Conservation (phyloP, 2,113 vertebrate genomes). For the Empidonax alnorum region DNA sequence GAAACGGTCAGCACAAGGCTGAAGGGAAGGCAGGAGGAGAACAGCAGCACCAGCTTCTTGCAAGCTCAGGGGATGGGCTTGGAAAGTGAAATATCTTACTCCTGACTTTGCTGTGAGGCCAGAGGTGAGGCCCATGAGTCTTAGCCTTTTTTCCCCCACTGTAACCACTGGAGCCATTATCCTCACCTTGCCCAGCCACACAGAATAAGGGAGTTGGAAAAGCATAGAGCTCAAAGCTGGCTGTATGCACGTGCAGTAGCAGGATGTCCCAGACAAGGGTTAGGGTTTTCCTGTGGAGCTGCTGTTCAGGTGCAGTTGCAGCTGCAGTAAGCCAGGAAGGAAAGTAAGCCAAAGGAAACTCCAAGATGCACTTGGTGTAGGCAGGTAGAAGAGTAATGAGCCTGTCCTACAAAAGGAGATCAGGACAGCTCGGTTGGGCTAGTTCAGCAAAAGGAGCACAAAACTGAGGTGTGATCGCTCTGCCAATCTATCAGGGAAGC, state of each 20-base stretch:
- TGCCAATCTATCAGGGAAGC: not conserved
- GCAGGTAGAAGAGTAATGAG: not conserved
- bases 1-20: not conserved
- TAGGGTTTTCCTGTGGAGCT: not conserved
- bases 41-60: not conserved
- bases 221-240: not conserved
- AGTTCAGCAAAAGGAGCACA: not conserved
- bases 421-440: not conserved
- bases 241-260: not conserved
- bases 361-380: rapidly evolving
- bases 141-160: not conserved
- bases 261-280: not conserved
- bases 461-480: not conserved
- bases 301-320: not conserved
- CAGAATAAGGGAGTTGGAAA: not conserved
- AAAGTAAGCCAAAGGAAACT: not conserved
- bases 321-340: not conserved
- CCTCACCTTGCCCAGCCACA: not conserved
- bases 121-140: rapidly evolving
- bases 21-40: not conserved
- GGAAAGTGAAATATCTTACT: not conserved
- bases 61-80: not conserved
- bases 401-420: not conserved
- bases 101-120: not conserved
- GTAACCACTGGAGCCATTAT: not conserved